These are phyloP conservation scores for Lepilemur septentrionalis DNA, from an alignment of 2,797 vertebrate species.

Conservation along the genomic window DNA sequence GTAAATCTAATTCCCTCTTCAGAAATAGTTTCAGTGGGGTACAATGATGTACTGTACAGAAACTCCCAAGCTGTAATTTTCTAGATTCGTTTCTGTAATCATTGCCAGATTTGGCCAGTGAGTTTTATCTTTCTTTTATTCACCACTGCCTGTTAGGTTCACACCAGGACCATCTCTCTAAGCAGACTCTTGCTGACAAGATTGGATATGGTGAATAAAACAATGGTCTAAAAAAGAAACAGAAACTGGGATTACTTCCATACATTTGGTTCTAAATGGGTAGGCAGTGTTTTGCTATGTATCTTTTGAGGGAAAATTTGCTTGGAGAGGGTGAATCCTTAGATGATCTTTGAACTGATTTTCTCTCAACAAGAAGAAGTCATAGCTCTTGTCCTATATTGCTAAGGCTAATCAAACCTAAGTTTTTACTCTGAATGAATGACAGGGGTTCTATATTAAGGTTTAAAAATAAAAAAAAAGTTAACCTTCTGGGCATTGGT, in stretches of 20 bases:
- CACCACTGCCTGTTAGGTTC: slow-evolving; percentile 3
- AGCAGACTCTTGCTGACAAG: slow-evolving; percentile 48
- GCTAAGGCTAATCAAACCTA: slow-evolving; percentile 44
- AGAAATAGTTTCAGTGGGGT: not conserved
- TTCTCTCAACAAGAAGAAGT: slow-evolving; percentile 47
- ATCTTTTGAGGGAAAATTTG: slow-evolving; percentile 51
- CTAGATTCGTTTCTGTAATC: not conserved
- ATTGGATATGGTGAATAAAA: slow-evolving; percentile 63
- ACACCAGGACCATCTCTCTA: slow-evolving; percentile 2
- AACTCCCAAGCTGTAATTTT: slow-evolving; percentile 14
- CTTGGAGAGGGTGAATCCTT: slow-evolving; percentile 52
- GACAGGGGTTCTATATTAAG: slow-evolving; percentile 49
- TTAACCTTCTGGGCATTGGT: slow-evolving; percentile 23
- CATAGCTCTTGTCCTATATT: slow-evolving; percentile 7
- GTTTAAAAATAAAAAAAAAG: slow-evolving; percentile 39
- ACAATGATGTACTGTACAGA: not conserved
- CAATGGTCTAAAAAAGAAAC: slow-evolving; percentile 62
- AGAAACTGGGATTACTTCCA: slow-evolving; percentile 58
- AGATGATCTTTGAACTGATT: slow-evolving; percentile 55
- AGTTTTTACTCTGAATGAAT: slow-evolving; percentile 52
- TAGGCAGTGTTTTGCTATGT: slow-evolving; percentile 49
- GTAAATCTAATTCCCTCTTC: not conserved
- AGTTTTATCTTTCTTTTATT: slow-evolving; percentile 18
- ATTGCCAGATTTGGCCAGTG: slow-evolving; percentile 9
- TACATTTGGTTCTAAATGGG: slow-evolving; percentile 59